Evolutionary conservation across 2,113 vertebrate species (phyloP), one percentile per base, ranked within the genome.

Genomic region (Pipra filicauda): DNA sequence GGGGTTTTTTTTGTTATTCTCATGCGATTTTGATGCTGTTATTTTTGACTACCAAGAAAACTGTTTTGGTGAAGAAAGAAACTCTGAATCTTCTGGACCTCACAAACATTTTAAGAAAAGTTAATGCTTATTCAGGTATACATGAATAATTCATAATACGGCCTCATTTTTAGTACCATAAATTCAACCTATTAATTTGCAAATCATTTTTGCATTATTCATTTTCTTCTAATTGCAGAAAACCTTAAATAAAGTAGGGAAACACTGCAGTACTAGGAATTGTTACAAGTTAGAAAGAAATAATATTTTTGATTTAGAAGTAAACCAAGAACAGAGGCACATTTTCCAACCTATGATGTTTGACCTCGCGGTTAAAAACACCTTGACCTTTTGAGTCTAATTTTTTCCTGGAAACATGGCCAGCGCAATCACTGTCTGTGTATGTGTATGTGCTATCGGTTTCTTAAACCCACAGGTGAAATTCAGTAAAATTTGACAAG

Each of bases 181-280:
- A 92, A 81, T 85, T 75, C 79, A 94, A 49, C 8, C 57, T 21
- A 73, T 93, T 95, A 94, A 95, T 96, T 96, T 94, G 85, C 85
- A 94, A 95, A 95, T 93, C 58, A 71, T 89, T 84, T 94, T 78
- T 95, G 88, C 85, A 94, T 93, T 89, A 95, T 97, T 97, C 76
- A 94, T 95, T 92, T 90, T 92, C 61, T 87, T 93, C 65, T 96
- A 93, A 95, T 95, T 95, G 72, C 61, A 92, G 49, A 88, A 89
- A 94, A 72, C 44, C 83, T 91, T 79, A 94, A 96, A 89, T 78
- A 87, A 94, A 92, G 27, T 23, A 75, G 28, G 69, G 86, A 93
- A 89, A 72, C 21, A 72, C 44, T 49, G 44, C 33, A 65, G 33
- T 28, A 12, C 23, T 61, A 78, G 11, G 54, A 93, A 65, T 46